Percentiles rank a stretch among this genome's conserved stretches.
Conservation (phyloP, 2,113 vertebrate species). For the Bettongia penicillata region DNA sequence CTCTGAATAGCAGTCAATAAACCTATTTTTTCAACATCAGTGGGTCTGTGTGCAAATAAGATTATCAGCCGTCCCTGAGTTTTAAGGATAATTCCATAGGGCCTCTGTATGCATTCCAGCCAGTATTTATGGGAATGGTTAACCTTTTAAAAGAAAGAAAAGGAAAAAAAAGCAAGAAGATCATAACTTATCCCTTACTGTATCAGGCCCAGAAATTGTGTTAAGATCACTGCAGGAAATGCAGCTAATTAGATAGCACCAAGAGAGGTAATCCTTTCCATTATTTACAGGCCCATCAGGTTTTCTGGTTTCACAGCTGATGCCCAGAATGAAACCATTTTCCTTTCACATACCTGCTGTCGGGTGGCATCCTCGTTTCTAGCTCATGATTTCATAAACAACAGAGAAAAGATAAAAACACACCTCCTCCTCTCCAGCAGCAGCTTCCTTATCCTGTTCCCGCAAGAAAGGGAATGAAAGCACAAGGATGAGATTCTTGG, state of each 20-base stretch:
- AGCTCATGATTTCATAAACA: slow-evolving; percentile 51
- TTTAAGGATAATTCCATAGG: slow-evolving; percentile 34
- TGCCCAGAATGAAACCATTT: slow-evolving; percentile 39
- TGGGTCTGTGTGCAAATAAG: neutral
- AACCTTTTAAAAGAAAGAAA: slow-evolving; percentile 22
- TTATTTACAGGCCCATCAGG: slow-evolving; percentile 56
- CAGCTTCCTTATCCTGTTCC: neutral
- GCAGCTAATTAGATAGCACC: slow-evolving; percentile 50
- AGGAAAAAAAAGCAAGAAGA: neutral
- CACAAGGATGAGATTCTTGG: neutral
- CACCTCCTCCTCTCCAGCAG: neutral
- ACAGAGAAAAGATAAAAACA: neutral
- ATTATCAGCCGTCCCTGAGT: slow-evolving; percentile 8
- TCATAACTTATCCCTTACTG: slow-evolving; percentile 7
- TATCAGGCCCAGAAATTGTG: slow-evolving; percentile 43
- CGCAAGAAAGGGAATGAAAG: slow-evolving; percentile 32
- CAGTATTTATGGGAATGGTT: slow-evolving; percentile 17
- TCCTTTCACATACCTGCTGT: slow-evolving; percentile 41
- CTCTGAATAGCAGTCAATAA: neutral
- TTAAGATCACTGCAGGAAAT: slow-evolving; percentile 12
- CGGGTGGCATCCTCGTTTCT: neutral
- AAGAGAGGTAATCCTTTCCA: slow-evolving; percentile 38
- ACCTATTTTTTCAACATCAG: neutral
- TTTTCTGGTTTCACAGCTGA: slow-evolving; percentile 58
- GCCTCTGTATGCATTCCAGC: neutral